phyloP scores from a whole-genome alignment of 2,113 vertebrate species.

The Cololabis saira region DNA sequence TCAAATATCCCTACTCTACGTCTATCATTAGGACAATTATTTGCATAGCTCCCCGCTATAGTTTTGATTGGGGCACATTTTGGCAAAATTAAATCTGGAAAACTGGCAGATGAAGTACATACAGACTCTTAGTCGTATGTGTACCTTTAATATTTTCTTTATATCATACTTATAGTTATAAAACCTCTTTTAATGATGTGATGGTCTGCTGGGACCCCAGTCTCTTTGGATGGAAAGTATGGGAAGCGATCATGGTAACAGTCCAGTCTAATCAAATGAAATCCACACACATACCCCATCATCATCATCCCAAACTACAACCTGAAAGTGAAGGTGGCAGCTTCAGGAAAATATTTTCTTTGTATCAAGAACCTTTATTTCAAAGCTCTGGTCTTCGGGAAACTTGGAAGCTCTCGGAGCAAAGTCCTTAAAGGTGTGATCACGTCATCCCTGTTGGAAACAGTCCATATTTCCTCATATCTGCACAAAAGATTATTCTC shows the following conservation, averaged over 20 bases:
- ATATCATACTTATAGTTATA: slow-evolving; percentile 61
- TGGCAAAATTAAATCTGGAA: not conserved
- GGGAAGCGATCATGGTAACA: slow-evolving; percentile 56
- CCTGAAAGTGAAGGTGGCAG: slow-evolving; percentile 38
- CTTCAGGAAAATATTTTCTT: slow-evolving; percentile 42
- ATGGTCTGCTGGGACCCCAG: slow-evolving; percentile 80
- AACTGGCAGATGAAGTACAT: slow-evolving; percentile 34
- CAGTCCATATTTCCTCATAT: slow-evolving; percentile 11
- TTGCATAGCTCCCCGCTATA: too few species aligned
- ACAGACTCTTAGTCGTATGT: slow-evolving; percentile 17
- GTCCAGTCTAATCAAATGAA: slow-evolving; percentile 68
- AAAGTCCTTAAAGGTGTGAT: slow-evolving; percentile 42
- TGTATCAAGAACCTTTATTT: slow-evolving; percentile 40
- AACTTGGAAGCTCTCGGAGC: slow-evolving; percentile 38
- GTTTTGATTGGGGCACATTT: too few species aligned
- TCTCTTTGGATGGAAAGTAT: slow-evolving; percentile 70
- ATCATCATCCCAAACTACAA: not conserved
- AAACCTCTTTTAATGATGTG: slow-evolving; percentile 74
- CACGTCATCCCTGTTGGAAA: slow-evolving; percentile 56
- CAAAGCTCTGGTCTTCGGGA: slow-evolving; percentile 42
- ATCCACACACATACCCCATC: slow-evolving; percentile 32
- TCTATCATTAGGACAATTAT: too few species aligned
- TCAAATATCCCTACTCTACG: too few species aligned
- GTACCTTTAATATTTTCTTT: slow-evolving; percentile 65
- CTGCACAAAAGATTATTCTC: slow-evolving; percentile 22